Conservation (phyloP, 2,113 vertebrate genomes). For the Rhipidura dahli region DNA sequence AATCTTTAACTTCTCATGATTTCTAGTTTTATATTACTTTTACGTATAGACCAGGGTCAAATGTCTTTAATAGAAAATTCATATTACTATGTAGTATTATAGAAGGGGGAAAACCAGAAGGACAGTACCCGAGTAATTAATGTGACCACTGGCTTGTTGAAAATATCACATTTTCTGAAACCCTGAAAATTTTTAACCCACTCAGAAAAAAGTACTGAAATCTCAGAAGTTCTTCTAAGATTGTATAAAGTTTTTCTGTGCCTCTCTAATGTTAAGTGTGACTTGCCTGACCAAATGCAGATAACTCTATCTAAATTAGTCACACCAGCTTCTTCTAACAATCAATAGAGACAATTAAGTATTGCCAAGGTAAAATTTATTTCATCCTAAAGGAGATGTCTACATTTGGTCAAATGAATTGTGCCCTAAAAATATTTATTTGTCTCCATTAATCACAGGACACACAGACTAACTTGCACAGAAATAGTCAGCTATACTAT, state of each 20-base stretch:
- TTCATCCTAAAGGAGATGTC: neutral
- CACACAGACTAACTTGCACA: neutral
- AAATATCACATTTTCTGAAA: neutral
- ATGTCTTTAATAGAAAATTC: neutral
- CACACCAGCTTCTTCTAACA: neutral
- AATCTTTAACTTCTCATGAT: neutral
- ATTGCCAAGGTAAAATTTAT: neutral
- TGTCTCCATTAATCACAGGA: neutral
- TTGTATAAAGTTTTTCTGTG: neutral
- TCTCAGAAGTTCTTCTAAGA: neutral
- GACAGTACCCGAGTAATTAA: neutral
- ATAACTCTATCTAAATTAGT: neutral
- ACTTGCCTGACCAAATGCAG: neutral
- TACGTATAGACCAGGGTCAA: neutral
- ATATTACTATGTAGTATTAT: neutral
- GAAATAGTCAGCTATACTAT: neutral
- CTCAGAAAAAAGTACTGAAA: neutral
- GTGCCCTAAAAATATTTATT: neutral
- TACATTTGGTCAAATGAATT: neutral
- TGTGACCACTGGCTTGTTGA: neutral
- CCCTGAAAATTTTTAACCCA: neutral
- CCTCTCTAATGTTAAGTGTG: neutral
- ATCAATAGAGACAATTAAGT: neutral
- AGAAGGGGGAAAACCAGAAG: neutral
- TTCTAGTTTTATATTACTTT: neutral